phyloP scores from a whole-genome alignment of 1,140 invertebrate species.

The Drosophila parabipectinata region DNA sequence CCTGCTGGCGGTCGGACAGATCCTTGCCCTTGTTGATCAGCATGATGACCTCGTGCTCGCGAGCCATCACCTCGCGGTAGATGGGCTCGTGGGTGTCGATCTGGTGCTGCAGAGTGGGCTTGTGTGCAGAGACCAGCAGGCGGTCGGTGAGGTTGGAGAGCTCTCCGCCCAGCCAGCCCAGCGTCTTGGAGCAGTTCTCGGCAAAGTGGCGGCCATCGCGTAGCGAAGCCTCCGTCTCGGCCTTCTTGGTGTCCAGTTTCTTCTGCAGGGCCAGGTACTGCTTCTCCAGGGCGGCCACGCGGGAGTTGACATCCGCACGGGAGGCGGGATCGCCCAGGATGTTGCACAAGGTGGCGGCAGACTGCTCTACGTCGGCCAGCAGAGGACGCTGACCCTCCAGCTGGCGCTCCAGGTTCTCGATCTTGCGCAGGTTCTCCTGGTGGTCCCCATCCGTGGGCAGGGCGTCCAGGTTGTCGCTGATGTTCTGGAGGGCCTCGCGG shows the following conservation, averaged over 20 bases:
- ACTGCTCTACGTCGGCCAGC: conserved; percentile 93
- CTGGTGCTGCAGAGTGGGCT: conserved; percentile 93
- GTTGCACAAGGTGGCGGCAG: conserved; percentile 93
- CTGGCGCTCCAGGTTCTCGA: conserved; percentile 94
- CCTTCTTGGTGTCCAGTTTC: conserved; percentile 94
- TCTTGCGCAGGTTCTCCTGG: conserved; percentile 93
- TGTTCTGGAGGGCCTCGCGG: conserved; percentile 91
- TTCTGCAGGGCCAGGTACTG: conserved; percentile 93
- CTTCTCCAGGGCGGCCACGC: conserved; percentile 92
- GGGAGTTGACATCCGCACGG: conserved; percentile 94
- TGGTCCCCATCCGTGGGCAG: conserved; percentile 92
- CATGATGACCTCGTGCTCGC: conserved; percentile 97
- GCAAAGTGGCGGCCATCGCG: conserved; percentile 94
- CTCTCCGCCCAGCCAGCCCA: conserved; percentile 94
- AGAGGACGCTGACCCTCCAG: conserved; percentile 93
- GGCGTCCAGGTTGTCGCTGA: conserved; percentile 94
- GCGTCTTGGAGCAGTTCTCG: conserved; percentile 92
- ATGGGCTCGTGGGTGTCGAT: conserved; percentile 94
- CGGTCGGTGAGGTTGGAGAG: conserved; percentile 90
- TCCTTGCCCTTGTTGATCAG: conserved; percentile 95
- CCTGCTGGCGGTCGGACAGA: conserved; percentile 87
- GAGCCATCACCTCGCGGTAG: conserved; percentile 93
- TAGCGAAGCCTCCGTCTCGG: conserved; percentile 94
- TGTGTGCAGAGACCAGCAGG: conserved; percentile 93
- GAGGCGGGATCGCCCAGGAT: conserved; percentile 96